A percentile compares a stretch with the other conserved stretches of the same genome.
phyloP scores from a whole-genome alignment of 2,113 vertebrate genomes.

The Tinamus guttatus region DNA sequence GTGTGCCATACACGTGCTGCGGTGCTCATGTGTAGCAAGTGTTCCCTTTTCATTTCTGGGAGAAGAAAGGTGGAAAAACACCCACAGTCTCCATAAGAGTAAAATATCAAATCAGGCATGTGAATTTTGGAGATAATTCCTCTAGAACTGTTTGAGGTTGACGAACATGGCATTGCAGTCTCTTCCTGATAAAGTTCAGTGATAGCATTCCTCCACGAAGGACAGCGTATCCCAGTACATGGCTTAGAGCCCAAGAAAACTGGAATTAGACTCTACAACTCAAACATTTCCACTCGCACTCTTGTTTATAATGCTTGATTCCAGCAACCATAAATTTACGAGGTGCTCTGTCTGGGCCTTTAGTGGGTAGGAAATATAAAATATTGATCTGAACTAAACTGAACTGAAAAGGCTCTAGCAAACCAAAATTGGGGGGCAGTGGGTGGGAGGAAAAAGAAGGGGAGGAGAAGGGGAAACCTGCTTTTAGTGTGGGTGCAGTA shows the following conservation, averaged over 20 bases:
- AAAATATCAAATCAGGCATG: not conserved
- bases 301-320: not conserved
- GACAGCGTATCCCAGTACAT: not conserved
- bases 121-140: not conserved
- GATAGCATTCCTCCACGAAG: not conserved
- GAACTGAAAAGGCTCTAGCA: not conserved
- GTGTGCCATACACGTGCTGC: not conserved
- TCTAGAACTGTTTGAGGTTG: not conserved
- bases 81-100: not conserved
- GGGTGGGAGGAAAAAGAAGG: no score
- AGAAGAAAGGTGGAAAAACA: not conserved
- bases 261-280: not conserved
- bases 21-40: not conserved
- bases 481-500: accelerated
- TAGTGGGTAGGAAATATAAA: slow-evolving; percentile 17
- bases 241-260: not conserved
- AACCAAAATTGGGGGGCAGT: not conserved
- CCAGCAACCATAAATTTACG: slow-evolving; percentile 20
- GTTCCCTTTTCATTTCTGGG: not conserved
- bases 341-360: not conserved
- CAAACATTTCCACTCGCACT: not conserved
- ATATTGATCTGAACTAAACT: not conserved
- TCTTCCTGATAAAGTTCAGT: not conserved
- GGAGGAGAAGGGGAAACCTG: not conserved
- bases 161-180: not conserved